Base-by-base conservation (phyloP, 2,888 invertebrate species). In the Balanococcus diminutus region DNA sequence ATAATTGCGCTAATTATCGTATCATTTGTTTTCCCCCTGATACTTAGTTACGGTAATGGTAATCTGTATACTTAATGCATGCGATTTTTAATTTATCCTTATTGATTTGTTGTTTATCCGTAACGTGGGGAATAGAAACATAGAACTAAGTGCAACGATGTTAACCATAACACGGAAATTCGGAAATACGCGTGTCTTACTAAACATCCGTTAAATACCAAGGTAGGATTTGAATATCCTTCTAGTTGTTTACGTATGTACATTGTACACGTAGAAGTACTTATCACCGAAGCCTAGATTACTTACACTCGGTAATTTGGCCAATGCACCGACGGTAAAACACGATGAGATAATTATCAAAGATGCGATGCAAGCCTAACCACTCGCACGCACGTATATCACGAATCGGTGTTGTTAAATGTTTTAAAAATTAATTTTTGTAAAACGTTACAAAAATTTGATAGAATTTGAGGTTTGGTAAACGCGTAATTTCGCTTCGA, bases 161-260 rank as follows among this genome's bases (percentile, higher is more conserved):
- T 51, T 82, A 84, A 67, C 84, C 67, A 67, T 84, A 84, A 84
- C 56, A 36, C 67, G 39, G 84, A 84, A 67, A 61, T 84, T 36
- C 32, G 42, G 25, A 84, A 84, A 84, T 84, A 84, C 67, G 84
- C 84, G 39, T 84, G 84, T 32, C n/a, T 61, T 84, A 84, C 67
- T 67, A 84, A 84, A 39, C 84, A 84, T 25, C 84, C 84, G 36
- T 72, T 84, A 72, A 84, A 84, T 39, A 67, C 22, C 19, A 61
- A 84, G 84, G 84, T 84, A 67, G 84, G 84, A 67, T 67, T 67
- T 67, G 75, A 31, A 36, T 31, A 36, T 31, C 39, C 61, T 67
- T 67, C 3, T n/a, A n/a, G n/a, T 67, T 67, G 28, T 67, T 67
- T 67, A 67, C 61, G 14, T 67, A 67, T 28, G 14, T 51, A 28